Percentiles rank a stretch among this genome's conserved stretches.
Evolutionary conservation across 1,140 invertebrate genomes (phyloP).

Genomic region (Bombus haemorrhoidalis): DNA sequence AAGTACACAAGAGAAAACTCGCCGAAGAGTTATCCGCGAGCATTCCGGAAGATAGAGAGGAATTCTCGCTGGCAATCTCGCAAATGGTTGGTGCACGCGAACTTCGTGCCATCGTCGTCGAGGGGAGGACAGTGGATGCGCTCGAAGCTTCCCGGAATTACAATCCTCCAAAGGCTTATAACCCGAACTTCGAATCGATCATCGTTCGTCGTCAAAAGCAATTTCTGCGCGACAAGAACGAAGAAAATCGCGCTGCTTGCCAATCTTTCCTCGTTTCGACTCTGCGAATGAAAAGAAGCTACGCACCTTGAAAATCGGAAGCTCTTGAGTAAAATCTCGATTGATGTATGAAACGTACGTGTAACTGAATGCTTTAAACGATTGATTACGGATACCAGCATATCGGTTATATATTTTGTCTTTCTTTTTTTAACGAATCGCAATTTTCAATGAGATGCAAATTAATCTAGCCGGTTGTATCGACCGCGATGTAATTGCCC

Average conservation of each 20-base stretch:
- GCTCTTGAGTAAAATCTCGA: too few species aligned
- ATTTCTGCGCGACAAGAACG: neutral
- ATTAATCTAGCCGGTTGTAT: conserved; percentile 18
- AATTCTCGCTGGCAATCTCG: conserved; percentile 51
- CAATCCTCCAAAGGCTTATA: conserved; percentile 28
- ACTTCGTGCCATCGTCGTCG: conserved; percentile 33
- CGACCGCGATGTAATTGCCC: conserved; percentile 34
- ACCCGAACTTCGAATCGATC: conserved; percentile 32
- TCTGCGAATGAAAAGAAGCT: neutral
- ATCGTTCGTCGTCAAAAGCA: neutral
- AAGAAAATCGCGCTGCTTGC: neutral
- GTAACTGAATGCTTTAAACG: too few species aligned
- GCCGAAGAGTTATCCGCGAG: conserved; percentile 29
- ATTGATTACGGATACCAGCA: too few species aligned
- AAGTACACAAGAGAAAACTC: conserved; percentile 48
- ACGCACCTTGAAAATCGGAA: too few species aligned
- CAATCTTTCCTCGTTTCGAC: neutral
- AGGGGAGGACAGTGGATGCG: neutral
- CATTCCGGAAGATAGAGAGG: conserved; percentile 31
- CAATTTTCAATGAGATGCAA: too few species aligned
- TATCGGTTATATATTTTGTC: too few species aligned
- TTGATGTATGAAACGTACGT: too few species aligned
- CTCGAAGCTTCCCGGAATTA: conserved; percentile 14
- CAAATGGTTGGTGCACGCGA: conserved; percentile 40
- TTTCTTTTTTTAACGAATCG: too few species aligned